A percentile compares a stretch with the other conserved stretches of the same genome.
Conservation (phyloP, 2,888 invertebrate genomes). For the Pycnomerus fuliginosus region DNA sequence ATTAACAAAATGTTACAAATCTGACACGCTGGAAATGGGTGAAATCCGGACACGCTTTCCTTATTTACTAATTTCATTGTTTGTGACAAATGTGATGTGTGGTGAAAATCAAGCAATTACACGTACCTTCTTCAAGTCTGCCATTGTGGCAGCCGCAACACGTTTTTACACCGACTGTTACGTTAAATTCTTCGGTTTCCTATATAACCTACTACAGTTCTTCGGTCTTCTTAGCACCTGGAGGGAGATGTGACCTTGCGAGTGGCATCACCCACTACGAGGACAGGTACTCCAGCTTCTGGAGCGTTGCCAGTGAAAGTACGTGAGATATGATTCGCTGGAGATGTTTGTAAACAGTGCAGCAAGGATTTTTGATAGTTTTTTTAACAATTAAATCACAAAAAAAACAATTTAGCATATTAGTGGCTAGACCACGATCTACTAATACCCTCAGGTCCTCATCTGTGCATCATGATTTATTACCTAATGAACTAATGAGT, state of each 20-base stretch:
- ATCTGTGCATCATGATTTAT: too few species aligned
- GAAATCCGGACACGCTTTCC: constrained; percentile 22
- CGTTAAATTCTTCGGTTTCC: constrained; percentile 24
- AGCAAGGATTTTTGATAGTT: not conserved
- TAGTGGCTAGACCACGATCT: too few species aligned
- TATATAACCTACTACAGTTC: constrained; percentile 31
- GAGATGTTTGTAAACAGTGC: too few species aligned
- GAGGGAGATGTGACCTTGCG: constrained; percentile 31
- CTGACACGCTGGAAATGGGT: constrained; percentile 3
- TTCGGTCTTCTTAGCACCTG: constrained; percentile 16
- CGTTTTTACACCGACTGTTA: constrained; percentile 28
- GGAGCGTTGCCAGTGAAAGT: constrained; percentile 21
- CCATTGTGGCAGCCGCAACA: constrained; percentile 29
- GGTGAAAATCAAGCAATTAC: constrained; percentile 11
- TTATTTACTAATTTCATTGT: constrained; percentile 12
- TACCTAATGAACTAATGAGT: not conserved
- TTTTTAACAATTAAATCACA: too few species aligned
- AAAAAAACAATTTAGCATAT: too few species aligned
- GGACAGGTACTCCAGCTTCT: constrained; percentile 13
- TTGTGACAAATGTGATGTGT: constrained; percentile 10
- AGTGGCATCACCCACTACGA: constrained; percentile 10
- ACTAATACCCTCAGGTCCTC: too few species aligned
- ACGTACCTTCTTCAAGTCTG: constrained; percentile 29
- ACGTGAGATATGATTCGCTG: constrained; percentile 5
- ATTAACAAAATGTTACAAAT: constrained; percentile 1